Evolutionary conservation across 2,888 invertebrate species (phyloP).

Genomic region (Lasiommata megera): DNA sequence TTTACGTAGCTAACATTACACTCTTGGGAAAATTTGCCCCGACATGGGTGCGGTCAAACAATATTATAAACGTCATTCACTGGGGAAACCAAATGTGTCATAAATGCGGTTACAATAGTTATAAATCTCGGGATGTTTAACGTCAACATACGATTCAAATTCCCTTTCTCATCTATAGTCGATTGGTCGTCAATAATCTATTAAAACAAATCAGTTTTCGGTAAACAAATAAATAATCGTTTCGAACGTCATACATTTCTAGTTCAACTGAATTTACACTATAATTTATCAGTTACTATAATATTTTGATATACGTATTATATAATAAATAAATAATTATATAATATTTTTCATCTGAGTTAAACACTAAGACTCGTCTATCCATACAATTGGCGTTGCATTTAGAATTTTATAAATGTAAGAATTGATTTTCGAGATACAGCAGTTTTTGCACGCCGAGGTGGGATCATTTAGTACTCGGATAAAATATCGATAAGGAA

Average conservation of each 20-base stretch:
- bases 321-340: slow-evolving; percentile 53
- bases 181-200: slow-evolving; percentile 65
- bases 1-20: slow-evolving; percentile 63
- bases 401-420: slow-evolving; percentile 58
- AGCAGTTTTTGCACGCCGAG: slow-evolving; percentile 68
- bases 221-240: slow-evolving; percentile 36
- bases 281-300: slow-evolving; percentile 50
- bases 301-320: slow-evolving; percentile 43
- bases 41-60: slow-evolving; percentile 49
- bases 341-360: slow-evolving; percentile 70
- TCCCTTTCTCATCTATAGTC: slow-evolving; percentile 41
- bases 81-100: slow-evolving; percentile 47
- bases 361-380: slow-evolving; percentile 69
- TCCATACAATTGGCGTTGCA: slow-evolving; percentile 77
- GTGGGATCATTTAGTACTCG: slow-evolving; percentile 60
- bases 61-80: slow-evolving; percentile 47
- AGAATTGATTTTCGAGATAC: slow-evolving; percentile 43
- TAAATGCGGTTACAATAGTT: slow-evolving; percentile 63
- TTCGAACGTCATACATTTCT: slow-evolving; percentile 70
- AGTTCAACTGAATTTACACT: slow-evolving; percentile 69
- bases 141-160: slow-evolving; percentile 57
- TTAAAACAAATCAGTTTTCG: slow-evolving; percentile 52
- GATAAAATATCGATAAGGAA: slow-evolving; percentile 35
- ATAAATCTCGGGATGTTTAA: slow-evolving; percentile 42
- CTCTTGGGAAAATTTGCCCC: slow-evolving; percentile 31